phyloP scores from a whole-genome alignment of 2,113 vertebrate genomes.

The Camelus bactrianus region DNA sequence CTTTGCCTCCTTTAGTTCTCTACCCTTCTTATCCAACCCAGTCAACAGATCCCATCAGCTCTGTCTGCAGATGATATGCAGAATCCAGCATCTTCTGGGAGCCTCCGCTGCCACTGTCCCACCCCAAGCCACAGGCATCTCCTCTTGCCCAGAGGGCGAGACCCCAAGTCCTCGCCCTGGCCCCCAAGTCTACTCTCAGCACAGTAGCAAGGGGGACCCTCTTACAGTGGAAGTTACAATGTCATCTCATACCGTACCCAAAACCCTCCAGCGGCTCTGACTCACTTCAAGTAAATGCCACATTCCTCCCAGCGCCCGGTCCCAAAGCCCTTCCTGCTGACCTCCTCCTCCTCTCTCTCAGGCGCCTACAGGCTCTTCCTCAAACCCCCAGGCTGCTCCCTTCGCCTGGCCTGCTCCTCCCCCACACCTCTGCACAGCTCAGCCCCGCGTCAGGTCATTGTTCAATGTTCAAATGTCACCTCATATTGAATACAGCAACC shows the following conservation, averaged over 20 bases:
- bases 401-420: not conserved
- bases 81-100: not conserved
- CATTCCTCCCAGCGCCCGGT: not conserved
- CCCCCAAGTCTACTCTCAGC: not conserved
- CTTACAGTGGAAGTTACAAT: not conserved
- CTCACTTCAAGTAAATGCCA: not conserved
- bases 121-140: not conserved
- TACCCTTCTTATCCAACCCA: not conserved
- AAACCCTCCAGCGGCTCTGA: not conserved
- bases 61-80: rapidly evolving
- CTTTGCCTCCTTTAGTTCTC: not conserved
- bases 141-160: not conserved
- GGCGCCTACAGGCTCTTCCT: not conserved
- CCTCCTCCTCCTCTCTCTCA: not conserved
- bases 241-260: not conserved
- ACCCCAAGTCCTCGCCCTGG: not conserved
- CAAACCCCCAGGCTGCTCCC: not conserved
- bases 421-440: not conserved
- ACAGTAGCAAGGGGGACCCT: not conserved
- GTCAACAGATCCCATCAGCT: not conserved
- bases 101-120: not conserved
- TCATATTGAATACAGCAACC: not conserved
- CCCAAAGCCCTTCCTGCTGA: not conserved
- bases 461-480: not conserved
- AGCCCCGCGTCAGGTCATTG: not conserved